Evolutionary conservation across 2,888 invertebrate species (phyloP).

Genomic region (Cryptocephalus primarius): DNA sequence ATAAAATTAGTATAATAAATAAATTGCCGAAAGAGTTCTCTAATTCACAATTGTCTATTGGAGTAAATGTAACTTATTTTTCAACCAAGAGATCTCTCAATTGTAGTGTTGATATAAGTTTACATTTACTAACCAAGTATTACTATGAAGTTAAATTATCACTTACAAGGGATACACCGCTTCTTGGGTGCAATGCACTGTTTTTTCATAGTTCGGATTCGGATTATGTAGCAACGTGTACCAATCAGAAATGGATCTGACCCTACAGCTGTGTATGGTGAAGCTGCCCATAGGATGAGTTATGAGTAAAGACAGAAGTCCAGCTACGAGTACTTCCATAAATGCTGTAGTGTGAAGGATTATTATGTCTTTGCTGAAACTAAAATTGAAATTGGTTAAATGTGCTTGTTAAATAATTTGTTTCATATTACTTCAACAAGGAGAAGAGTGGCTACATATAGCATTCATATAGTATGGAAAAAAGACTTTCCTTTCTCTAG

Average conservation of each 20-base stretch:
- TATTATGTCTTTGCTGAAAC: conserved; percentile 64
- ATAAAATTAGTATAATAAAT: not conserved
- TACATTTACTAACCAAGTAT: not conserved
- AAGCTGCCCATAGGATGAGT: conserved; percentile 74
- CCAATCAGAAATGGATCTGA: conserved; percentile 84
- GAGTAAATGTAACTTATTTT: not conserved
- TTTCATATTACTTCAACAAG: too few relatives aligned
- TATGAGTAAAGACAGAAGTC: conserved; percentile 65
- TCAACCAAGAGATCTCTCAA: not conserved
- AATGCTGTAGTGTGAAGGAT: conserved; percentile 73
- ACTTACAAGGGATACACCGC: conserved; percentile 94
- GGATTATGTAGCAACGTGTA: conserved; percentile 94
- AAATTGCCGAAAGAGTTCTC: too few relatives aligned
- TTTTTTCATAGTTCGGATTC: conserved; percentile 78
- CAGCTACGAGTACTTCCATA: conserved; percentile 67
- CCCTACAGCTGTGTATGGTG: conserved; percentile 64
- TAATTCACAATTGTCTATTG: too few relatives aligned
- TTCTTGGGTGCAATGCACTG: conserved; percentile 91
- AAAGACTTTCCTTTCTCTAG: too few relatives aligned
- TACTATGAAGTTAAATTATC: not conserved
- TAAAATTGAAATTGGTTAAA: conserved; percentile 21
- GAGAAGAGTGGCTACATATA: too few relatives aligned
- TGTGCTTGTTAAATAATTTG: too few relatives aligned
- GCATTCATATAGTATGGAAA: too few relatives aligned
- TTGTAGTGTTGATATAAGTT: too few relatives aligned